phyloP scores from a whole-genome alignment of 2,888 invertebrate genomes.

The Rhaphigaster nebulosa region DNA sequence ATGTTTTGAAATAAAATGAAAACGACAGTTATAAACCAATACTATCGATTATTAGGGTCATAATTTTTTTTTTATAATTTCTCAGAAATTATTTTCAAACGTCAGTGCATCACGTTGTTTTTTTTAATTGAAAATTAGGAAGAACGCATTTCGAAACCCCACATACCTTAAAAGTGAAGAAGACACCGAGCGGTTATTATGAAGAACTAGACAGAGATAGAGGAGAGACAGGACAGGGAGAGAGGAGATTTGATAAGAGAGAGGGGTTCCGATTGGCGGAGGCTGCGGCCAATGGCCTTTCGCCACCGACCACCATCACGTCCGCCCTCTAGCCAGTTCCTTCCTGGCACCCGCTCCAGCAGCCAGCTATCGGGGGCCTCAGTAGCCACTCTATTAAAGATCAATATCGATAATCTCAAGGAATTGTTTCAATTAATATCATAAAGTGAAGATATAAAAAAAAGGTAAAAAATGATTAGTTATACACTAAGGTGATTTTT shows the following conservation, averaged over 20 bases:
- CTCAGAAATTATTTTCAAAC: too few species aligned
- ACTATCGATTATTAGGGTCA: too few species aligned
- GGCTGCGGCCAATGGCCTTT: conserved; percentile 35
- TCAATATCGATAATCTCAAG: background rate
- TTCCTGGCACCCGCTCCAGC: background rate
- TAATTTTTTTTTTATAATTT: too few species aligned
- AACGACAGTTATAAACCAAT: too few species aligned
- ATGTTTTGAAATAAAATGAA: too few species aligned
- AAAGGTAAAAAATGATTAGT: too few species aligned
- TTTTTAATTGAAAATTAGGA: background rate
- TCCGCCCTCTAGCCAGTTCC: background rate
- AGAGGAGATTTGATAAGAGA: conserved; percentile 41
- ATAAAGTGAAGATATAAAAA: background rate
- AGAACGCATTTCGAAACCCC: background rate
- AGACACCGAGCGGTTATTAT: background rate
- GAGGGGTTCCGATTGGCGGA: background rate
- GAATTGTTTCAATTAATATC: background rate
- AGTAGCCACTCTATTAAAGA: background rate
- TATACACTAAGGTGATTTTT: too few species aligned
- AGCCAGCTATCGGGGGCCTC: background rate
- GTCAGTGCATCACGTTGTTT: background rate
- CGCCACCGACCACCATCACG: conserved; percentile 30
- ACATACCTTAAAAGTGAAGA: background rate
- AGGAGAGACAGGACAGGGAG: background rate
- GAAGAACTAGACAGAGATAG: conserved; percentile 13